These are phyloP conservation scores for Pogonocherus hispidulus DNA, from an alignment of 2,888 invertebrate genomes.

Conservation along the genomic window DNA sequence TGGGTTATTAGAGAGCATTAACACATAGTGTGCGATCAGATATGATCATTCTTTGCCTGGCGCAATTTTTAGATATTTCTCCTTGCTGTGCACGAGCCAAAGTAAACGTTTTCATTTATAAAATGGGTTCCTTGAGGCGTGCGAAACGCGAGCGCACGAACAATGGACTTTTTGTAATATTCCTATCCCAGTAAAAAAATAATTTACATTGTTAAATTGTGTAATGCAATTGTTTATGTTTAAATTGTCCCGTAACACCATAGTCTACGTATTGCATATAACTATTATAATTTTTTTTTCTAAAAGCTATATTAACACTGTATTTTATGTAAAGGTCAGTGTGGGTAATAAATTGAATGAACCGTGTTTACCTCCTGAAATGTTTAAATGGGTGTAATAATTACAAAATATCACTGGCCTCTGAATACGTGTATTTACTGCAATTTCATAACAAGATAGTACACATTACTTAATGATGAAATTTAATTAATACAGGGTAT, in stretches of 20 bases:
- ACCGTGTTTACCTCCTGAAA: background rate
- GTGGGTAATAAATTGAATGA: conserved; percentile 12
- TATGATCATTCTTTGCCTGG: background rate
- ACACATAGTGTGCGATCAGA: conserved; percentile 11
- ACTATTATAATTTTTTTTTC: conserved; percentile 2
- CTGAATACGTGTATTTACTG: background rate
- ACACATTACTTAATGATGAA: too few relatives aligned
- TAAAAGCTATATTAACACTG: background rate
- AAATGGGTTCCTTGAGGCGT: conserved; percentile 19
- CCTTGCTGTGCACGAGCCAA: conserved; percentile 12
- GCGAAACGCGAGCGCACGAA: conserved; percentile 12
- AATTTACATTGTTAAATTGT: conserved; percentile 15
- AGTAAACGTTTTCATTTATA: conserved; percentile 14
- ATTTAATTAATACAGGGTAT: too few relatives aligned
- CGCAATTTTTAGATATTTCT: conserved; percentile 4
- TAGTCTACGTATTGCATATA: background rate
- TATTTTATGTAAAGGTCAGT: conserved; percentile 7
- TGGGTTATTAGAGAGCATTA: conserved; percentile 15
- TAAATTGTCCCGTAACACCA: background rate
- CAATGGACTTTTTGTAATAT: conserved; percentile 10
- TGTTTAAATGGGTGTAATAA: background rate
- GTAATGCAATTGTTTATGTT: conserved; percentile 16
- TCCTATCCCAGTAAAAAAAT: conserved; percentile 3
- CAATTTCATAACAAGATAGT: background rate
- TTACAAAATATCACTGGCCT: background rate